Conservation (phyloP, 2,888 invertebrate species). For the Drosophila mimetica region DNA sequence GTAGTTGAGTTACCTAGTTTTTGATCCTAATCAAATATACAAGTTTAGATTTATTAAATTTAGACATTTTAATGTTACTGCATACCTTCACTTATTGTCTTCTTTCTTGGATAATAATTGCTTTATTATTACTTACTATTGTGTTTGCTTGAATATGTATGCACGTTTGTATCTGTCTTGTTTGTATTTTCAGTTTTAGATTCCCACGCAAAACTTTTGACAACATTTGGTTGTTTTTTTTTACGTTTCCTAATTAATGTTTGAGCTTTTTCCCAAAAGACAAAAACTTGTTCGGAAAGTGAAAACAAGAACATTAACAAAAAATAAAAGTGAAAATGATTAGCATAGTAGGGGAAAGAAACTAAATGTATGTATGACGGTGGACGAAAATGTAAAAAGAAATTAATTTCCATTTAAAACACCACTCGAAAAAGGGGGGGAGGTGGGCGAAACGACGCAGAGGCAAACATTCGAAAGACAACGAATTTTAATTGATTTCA, state of each 20-base stretch:
- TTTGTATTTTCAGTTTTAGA: not conserved
- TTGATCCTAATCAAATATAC: no score
- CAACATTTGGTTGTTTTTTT: constrained; percentile 15
- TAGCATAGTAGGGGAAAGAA: constrained; percentile 35
- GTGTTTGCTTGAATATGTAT: constrained; percentile 2
- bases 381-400: constrained; percentile 57
- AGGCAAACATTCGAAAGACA: constrained; percentile 72
- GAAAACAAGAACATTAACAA: constrained; percentile 72
- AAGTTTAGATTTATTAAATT: no score
- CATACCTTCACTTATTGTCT: not conserved
- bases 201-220: constrained; percentile 6
- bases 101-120: not conserved
- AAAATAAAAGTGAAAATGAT: constrained; percentile 63
- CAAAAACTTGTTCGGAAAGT: constrained; percentile 59
- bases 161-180: not conserved
- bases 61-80: not conserved
- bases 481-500: constrained; percentile 79
- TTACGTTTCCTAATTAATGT: constrained; percentile 35
- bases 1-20: no score
- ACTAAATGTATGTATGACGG: constrained; percentile 8
- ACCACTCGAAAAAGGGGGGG: constrained; percentile 59
- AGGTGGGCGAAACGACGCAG: constrained; percentile 26
- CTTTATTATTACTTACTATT: not conserved
- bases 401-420: constrained; percentile 78
- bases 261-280: constrained; percentile 2